A percentile compares a stretch with the other conserved stretches of the same genome.
Evolutionary conservation across 2,888 invertebrate species (phyloP).

Genomic region (Azorinus chamasolen): DNA sequence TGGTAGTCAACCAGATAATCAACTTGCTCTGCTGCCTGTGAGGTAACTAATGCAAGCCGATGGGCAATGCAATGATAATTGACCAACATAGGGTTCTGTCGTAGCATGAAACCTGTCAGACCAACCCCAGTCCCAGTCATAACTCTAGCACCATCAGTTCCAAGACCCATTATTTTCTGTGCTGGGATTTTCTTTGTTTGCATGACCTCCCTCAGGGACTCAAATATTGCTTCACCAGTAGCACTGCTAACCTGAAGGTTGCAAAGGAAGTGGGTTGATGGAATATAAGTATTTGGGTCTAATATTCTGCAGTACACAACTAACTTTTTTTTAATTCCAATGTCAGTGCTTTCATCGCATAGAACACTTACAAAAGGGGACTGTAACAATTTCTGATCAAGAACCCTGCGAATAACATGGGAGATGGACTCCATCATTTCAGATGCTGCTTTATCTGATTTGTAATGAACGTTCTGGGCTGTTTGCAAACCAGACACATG

Average conservation of each 20-base stretch:
- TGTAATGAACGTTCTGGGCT: constrained; percentile 15
- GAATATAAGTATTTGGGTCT: too few relatives aligned
- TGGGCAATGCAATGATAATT: constrained; percentile 38
- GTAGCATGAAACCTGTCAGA: constrained; percentile 17
- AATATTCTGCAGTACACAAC: too few relatives aligned
- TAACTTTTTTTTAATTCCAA: too few relatives aligned
- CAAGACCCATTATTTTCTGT: constrained; percentile 10
- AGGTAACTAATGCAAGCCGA: constrained; percentile 22
- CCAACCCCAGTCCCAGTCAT: constrained; percentile 32
- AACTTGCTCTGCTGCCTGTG: constrained; percentile 20
- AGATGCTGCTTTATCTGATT: constrained; percentile 18
- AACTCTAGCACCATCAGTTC: constrained; percentile 17
- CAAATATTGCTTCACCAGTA: too few relatives aligned
- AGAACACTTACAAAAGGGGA: too few relatives aligned
- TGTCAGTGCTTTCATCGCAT: too few relatives aligned
- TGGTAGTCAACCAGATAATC: constrained; percentile 17
- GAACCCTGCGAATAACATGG: too few relatives aligned
- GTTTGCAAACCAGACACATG: constrained; percentile 15
- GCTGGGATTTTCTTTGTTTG: neutral
- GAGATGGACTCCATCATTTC: constrained; percentile 17
- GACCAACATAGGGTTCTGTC: constrained; percentile 27
- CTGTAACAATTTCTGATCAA: too few relatives aligned
- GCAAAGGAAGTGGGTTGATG: too few relatives aligned
- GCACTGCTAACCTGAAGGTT: too few relatives aligned
- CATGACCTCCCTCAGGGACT: neutral